Evolutionary conservation across 2,888 invertebrate genomes (phyloP), one percentile per base, ranked within the genome.

Genomic region (Megamerina dolium): DNA sequence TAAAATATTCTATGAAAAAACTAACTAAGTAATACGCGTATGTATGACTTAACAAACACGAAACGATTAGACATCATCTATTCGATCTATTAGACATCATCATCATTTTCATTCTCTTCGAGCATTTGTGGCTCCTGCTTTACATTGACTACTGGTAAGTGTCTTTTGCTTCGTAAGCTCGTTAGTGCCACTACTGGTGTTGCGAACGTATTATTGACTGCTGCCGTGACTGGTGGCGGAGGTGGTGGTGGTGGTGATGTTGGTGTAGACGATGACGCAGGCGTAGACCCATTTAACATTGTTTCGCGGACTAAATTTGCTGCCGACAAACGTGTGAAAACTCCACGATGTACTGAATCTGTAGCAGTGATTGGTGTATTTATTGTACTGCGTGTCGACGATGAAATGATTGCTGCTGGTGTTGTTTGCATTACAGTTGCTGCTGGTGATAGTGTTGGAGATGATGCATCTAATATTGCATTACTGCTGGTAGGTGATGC

Each of bases 271-370:
- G n/a, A 41, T 35, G 10, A 34, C 23, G 45, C 30, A 34, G 23
- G 46, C 32, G 40, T 17, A 37, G 34, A 20, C 5, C 34, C 23
- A 44, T 49, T 49, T n/a, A 42, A 30, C 41, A 55, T 45, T 14
- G 48, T 52, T 13, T 48, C 50, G 3, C 55, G 49, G 13, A 42
- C n/a, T 9, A 48, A 33, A 48, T 47, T 50, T 1, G 51, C 33
- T 5, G 47, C 51, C 23, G 56, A 52, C n/a, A n/a, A n/a, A 18
- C 56, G 45, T n/a, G 56, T 56, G n/a, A 53, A 42, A 4, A 54
- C 56, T 10, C 56, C 56, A 14, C 51, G 48, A 42, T 43, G 18
- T 2, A 35, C 43, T 2, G 49, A 45, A 1, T 51, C 46, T 3
- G 48, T 43, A 5, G 34, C 41, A 1, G 47, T 23, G 3, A 51